phyloP scores from a whole-genome alignment of 2,113 vertebrate genomes.

The Meles meles region DNA sequence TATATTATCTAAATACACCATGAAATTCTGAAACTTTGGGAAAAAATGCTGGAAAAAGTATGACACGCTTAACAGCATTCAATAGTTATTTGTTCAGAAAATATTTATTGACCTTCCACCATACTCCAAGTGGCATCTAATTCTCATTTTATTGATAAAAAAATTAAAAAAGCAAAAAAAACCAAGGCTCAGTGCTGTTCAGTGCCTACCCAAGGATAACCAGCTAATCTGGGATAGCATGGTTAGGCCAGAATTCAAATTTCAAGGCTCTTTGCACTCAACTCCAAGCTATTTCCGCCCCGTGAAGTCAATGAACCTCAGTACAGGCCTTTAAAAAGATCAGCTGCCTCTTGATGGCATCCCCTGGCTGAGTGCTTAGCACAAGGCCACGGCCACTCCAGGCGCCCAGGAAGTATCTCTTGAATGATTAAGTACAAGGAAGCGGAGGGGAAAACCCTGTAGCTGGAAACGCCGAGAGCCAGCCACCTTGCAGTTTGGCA shows the following conservation, averaged over 20 bases:
- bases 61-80: neutral
- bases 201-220: neutral
- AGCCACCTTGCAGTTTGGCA: neutral
- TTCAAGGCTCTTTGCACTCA: neutral
- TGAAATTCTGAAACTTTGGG: conserved; percentile 2
- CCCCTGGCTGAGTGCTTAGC: neutral
- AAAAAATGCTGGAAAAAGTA: neutral
- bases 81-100: neutral
- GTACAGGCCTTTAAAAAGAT: neutral
- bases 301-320: conserved; percentile 30
- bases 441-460: neutral
- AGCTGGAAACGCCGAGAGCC: neutral
- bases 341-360: conserved; percentile 34
- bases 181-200: neutral
- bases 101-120: neutral
- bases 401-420: neutral
- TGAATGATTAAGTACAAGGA: conserved; percentile 15
- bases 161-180: neutral
- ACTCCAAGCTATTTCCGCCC: neutral
- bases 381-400: neutral
- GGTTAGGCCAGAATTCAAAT: neutral
- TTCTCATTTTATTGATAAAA: neutral
- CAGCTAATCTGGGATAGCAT: neutral
- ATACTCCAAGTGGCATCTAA: neutral
- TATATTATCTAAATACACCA: neutral